Evolutionary conservation across 2,797 vertebrate genomes (phyloP), one percentile per base, ranked within the genome.

Genomic region (Pempheris klunzingeri): DNA sequence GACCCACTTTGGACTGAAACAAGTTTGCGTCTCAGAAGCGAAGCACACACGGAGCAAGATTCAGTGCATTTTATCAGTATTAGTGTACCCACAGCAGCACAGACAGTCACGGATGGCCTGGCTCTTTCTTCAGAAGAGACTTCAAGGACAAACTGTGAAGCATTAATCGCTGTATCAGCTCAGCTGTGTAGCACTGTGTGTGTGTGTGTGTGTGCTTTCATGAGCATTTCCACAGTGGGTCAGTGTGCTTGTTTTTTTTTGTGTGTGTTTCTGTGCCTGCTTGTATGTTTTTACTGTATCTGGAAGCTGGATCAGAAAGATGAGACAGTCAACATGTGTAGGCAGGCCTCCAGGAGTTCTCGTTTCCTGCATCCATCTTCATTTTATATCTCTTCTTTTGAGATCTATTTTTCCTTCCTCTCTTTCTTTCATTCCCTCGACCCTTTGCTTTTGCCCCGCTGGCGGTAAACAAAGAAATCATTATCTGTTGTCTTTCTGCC

Each of bases 61-160:
- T 54, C 36, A 32, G 22, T 28, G 44, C 44, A 38, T 81, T 77
- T 79, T 61, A 82, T 82, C 67, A 71, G 77, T 36, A 22, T 76
- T 63, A 66, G 66, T 49, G 65, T 64, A 68, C 53, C 1, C 77
- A 72, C 65, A 55, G 76, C 71, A 30, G 2, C n/a, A 22, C 71
- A 82, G 63, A 71, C 52, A 60, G 82, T 82, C 88, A 87, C 43
- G 64, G 76, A 71, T 81, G 83, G 75, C 66, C 57, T 17, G 69
- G 28, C 61, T 78, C 55, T 74, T 81, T 82, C 76, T 74, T 57
- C 58, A 61, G 50, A 66, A 78, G 43, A 81, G 65, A 81, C 81
- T 83, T 87, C 87, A 91, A 90, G 83, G 89, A 77, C 86, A 78
- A 84, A 82, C 68, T 74, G 47, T 66, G 69, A 72, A 67, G 82